A percentile compares a stretch with the other conserved stretches of the same genome.
Evolutionary conservation across 2,113 vertebrate genomes (phyloP).

Genomic region (Onychostruthus taczanowskii): DNA sequence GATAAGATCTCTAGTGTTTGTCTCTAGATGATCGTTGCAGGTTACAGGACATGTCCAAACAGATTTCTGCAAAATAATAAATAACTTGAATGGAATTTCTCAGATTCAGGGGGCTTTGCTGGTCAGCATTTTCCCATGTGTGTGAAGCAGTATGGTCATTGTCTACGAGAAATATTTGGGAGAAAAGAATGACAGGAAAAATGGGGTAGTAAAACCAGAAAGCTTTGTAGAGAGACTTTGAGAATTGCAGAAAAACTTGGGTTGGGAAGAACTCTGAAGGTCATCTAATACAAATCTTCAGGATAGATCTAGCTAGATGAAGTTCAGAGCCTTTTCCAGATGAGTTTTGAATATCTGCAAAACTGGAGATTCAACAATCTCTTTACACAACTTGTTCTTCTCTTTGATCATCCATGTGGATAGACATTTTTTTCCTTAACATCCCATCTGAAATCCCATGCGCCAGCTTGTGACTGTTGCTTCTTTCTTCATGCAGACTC

Average conservation of each 20-base stretch:
- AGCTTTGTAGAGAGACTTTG: neutral
- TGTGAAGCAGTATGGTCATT: neutral
- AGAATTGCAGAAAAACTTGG: neutral
- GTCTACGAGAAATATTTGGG: slow-evolving; percentile 3
- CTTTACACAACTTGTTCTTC: neutral
- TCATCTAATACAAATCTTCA: neutral
- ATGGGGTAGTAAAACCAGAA: neutral
- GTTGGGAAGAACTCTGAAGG: neutral
- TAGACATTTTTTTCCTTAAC: neutral
- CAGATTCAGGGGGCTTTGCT: neutral
- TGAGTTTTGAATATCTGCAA: neutral
- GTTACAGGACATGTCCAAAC: neutral
- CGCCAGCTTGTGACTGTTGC: neutral
- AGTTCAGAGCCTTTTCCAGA: neutral
- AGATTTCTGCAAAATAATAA: neutral
- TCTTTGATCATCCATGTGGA: neutral
- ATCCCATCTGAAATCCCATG: neutral
- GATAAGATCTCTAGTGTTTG: neutral
- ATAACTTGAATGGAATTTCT: slow-evolving; percentile 25
- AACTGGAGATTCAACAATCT: neutral
- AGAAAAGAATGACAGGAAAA: neutral
- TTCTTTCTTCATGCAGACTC: neutral
- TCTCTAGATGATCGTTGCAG: neutral
- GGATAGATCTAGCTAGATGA: neutral
- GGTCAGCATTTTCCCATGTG: neutral